Percentiles rank a stretch among this genome's conserved stretches.
Evolutionary conservation across 2,797 vertebrate species (phyloP).

Genomic region (Cyclura pinguis): DNA sequence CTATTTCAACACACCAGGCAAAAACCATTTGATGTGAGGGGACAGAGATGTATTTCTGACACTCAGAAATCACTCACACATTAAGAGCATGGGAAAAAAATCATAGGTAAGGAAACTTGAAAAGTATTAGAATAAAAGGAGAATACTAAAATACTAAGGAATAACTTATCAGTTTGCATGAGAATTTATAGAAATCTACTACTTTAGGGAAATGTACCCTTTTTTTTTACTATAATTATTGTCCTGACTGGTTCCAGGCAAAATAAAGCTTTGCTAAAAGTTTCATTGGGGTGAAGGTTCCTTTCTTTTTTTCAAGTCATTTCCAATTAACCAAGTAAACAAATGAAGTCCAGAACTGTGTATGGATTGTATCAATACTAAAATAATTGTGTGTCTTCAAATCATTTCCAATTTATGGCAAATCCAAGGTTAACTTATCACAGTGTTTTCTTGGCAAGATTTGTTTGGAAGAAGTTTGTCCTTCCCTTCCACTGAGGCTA

Average conservation of each 20-base stretch:
- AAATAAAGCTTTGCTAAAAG: not conserved
- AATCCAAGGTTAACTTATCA: too few relatives aligned
- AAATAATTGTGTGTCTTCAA: not conserved
- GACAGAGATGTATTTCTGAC: not conserved
- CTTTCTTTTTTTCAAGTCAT: not conserved
- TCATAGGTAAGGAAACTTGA: not conserved
- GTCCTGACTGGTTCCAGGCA: not conserved
- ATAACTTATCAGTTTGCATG: not conserved
- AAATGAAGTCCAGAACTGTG: not conserved
- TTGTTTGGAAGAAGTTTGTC: too few relatives aligned
- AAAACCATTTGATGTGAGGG: not conserved
- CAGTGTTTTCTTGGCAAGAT: too few relatives aligned
- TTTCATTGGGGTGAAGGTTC: not conserved
- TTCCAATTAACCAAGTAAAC: not conserved
- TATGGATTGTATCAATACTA: not conserved
- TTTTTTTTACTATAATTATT: not conserved
- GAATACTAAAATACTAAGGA: not conserved
- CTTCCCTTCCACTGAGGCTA: too few relatives aligned
- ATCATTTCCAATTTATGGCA: too few relatives aligned
- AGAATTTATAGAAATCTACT: not conserved
- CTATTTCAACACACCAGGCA: conserved; percentile 24
- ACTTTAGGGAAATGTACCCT: not conserved
- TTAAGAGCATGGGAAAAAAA: not conserved
- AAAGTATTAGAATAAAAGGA: not conserved
- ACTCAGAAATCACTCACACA: conserved; percentile 10